Evolutionary conservation across 1,140 invertebrate species (phyloP), one percentile per base, ranked within the genome.

Genomic region (Nasonia longicornis): DNA sequence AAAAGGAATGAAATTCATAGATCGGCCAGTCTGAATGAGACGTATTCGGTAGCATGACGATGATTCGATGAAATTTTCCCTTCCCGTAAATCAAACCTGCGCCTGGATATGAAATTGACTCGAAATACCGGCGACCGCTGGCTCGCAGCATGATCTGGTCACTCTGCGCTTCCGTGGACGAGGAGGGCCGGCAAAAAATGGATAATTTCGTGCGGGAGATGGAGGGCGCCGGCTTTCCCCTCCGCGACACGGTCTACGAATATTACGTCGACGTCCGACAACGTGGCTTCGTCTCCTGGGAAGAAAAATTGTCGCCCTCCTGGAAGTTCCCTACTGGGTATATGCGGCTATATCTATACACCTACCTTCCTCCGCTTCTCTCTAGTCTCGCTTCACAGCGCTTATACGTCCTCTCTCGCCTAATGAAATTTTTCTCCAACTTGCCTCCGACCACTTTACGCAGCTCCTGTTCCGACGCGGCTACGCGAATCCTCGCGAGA

Each of bases 171-270:
- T 94, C 94, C 0, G 93, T 97, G 16, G 94, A 97, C 88, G 96
- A 97, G 84, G 93, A 94, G 2, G 93, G 96, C n/a, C 92, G 96
- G 12, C 93, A 93, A 80, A 95, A 94, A 89, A 91, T 97, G 75
- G 96, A 97, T 91, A 93, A 93, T 84, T 96, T 93, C 89, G 92
- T 97, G 45, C 92, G 96, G 79, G 95, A 97, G 90, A 93, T 95
- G 86, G 96, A 97, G 87, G 94, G 94, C 11, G 93, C 95, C 1
- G 35, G 26, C 12, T 97, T 96, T 89, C 96, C 96, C 0, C 92
- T 96, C 35, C 95, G 95, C 85, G 96, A 97, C 85, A 96, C 38
- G 38, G 38, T 42, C 38, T 42, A 42, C 91, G 96, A 97, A 88
- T 97, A 97, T 90, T 96, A 92, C 88, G 94, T 97, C 3, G 96